Percentiles rank a stretch among this genome's conserved stretches.
Conservation (phyloP, 2,113 vertebrate species). For the Cercopithecus mona region DNA sequence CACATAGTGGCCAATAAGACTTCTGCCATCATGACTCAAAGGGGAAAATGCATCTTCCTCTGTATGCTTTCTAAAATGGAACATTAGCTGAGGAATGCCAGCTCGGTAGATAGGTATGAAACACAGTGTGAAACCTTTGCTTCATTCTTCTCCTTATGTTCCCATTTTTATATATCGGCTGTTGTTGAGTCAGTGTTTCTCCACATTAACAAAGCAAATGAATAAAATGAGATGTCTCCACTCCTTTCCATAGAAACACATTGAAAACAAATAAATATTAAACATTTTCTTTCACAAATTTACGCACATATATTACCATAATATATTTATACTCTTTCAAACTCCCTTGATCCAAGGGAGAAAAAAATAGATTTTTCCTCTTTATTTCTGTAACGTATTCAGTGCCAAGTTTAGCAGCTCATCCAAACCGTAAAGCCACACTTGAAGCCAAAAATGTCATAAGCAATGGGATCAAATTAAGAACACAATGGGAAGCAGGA, state of each 20-base stretch:
- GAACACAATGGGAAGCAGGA: background rate
- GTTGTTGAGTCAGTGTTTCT: background rate
- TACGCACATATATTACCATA: background rate
- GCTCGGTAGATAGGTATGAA: rapidly evolving
- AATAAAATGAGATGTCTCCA: background rate
- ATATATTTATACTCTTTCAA: background rate
- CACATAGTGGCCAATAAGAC: background rate
- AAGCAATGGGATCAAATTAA: slow-evolving; percentile 17
- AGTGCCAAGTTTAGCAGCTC: slow-evolving; percentile 39
- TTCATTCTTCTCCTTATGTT: background rate
- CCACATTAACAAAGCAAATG: background rate
- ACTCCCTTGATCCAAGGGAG: background rate
- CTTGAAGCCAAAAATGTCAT: slow-evolving; percentile 18
- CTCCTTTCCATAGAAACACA: slow-evolving; percentile 16
- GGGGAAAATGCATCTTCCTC: background rate
- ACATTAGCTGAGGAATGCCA: background rate
- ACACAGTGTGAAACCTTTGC: background rate
- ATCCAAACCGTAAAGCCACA: slow-evolving; percentile 17
- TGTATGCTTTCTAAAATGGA: background rate
- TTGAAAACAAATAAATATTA: background rate
- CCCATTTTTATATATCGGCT: background rate
- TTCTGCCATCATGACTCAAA: background rate
- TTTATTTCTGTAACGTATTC: slow-evolving; percentile 39
- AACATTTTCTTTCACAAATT: background rate
- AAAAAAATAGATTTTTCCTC: background rate